Evolutionary conservation across 2,888 invertebrate genomes (phyloP).

Genomic region (Xestia xanthographa): DNA sequence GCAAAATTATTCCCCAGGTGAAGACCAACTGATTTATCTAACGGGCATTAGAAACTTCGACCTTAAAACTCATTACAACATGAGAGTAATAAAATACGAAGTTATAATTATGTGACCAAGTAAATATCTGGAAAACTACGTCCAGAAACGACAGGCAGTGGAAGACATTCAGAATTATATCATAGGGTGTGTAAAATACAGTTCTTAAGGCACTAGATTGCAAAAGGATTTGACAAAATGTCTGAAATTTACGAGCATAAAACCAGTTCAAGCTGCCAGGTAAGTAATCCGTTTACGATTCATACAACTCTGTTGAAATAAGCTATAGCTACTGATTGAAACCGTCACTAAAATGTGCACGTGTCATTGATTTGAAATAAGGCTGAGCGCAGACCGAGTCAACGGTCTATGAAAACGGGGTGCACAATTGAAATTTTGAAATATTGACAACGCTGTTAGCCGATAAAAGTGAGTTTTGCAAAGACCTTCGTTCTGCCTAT

Average conservation of each 20-base stretch:
- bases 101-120: neutral
- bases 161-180: neutral
- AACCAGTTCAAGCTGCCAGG: slow-evolving; percentile 4
- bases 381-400: neutral
- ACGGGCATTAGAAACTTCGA: neutral
- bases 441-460: neutral
- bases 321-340: slow-evolving; percentile 36
- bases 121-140: neutral
- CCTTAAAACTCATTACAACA: neutral
- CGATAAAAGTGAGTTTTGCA: neutral
- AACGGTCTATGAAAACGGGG: neutral
- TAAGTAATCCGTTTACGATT: slow-evolving; percentile 22
- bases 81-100: neutral
- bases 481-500: neutral
- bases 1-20: neutral
- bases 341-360: slow-evolving; percentile 28
- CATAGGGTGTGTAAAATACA: neutral
- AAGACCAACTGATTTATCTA: neutral
- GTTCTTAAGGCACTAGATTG: neutral
- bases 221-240: slow-evolving; percentile 17
- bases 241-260: slow-evolving; percentile 6
- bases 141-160: neutral
- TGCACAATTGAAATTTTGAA: neutral
- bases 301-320: slow-evolving; percentile 24
- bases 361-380: slow-evolving; percentile 32